Evolutionary conservation across 2,888 invertebrate species (phyloP).

Genomic region (Blera fallax): DNA sequence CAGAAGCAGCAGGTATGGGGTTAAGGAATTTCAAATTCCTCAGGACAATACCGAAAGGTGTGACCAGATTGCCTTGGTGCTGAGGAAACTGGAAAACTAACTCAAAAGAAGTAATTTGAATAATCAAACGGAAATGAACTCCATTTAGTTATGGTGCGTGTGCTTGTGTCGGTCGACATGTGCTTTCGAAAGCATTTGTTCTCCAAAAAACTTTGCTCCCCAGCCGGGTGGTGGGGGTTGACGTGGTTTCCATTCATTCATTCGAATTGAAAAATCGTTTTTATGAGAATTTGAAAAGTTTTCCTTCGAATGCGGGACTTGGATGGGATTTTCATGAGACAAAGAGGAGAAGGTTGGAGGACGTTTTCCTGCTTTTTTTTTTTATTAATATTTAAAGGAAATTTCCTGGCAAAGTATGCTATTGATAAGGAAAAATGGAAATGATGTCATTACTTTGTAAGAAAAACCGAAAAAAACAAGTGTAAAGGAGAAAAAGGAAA

Average conservation of each 20-base stretch:
- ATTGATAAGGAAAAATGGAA: constrained; percentile 28
- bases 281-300: constrained; percentile 28
- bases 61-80: constrained; percentile 27
- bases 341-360: background rate
- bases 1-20: background rate
- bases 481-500: background rate
- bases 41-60: constrained; percentile 24
- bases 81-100: background rate
- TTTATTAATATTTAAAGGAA: background rate
- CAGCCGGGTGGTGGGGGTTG: background rate
- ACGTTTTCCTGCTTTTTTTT: background rate
- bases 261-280: constrained; percentile 29
- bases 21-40: constrained; percentile 6
- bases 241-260: constrained; percentile 10
- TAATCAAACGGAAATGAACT: constrained; percentile 48
- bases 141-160: background rate
- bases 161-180: background rate
- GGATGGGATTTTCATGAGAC: background rate
- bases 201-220: background rate
- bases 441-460: constrained; percentile 17
- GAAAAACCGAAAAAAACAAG: background rate
- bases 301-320: background rate
- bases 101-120: constrained; percentile 36
- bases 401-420: background rate
- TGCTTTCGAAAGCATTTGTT: background rate